Conservation (phyloP, 1,140 invertebrate genomes). For the Trichomalopsis sarcophagae region DNA sequence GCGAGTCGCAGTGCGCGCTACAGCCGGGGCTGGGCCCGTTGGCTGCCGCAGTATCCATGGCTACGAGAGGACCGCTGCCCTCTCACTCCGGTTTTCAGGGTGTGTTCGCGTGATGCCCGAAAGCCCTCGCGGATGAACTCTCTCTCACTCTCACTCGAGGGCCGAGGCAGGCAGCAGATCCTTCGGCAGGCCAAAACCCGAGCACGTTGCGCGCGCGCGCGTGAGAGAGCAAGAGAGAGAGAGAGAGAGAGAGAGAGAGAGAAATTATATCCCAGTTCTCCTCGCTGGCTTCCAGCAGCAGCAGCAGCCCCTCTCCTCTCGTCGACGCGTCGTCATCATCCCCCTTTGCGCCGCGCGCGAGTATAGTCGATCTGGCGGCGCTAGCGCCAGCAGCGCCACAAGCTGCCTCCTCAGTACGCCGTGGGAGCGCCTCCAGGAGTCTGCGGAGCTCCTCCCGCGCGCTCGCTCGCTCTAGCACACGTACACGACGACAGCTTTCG, state of each 20-base stretch:
- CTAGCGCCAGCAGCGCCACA: slow-evolving; percentile 32
- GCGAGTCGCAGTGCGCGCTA: neutral
- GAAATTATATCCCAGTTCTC: neutral
- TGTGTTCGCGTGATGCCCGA: neutral
- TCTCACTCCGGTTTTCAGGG: no score
- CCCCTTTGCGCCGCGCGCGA: neutral
- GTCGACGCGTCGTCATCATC: neutral
- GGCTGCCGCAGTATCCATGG: neutral
- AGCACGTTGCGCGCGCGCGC: slow-evolving; percentile 54
- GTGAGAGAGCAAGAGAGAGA: neutral
- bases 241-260: neutral
- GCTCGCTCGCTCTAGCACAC: neutral
- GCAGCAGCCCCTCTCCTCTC: neutral
- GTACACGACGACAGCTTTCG: no score
- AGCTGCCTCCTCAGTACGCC: slow-evolving; percentile 49
- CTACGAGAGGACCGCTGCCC: neutral
- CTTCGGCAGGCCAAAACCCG: slow-evolving; percentile 46
- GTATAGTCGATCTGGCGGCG: slow-evolving; percentile 19
- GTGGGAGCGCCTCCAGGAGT: slow-evolving; percentile 53
- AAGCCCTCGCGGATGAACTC: slow-evolving; percentile 24
- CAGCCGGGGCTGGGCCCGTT: neutral
- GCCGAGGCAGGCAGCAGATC: slow-evolving; percentile 57
- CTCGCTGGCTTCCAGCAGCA: neutral
- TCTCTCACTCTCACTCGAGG: slow-evolving; percentile 1
- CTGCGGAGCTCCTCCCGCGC: slow-evolving; percentile 50